Conservation (phyloP, 2,797 vertebrate species). For the Sphenopsis melanotis region DNA sequence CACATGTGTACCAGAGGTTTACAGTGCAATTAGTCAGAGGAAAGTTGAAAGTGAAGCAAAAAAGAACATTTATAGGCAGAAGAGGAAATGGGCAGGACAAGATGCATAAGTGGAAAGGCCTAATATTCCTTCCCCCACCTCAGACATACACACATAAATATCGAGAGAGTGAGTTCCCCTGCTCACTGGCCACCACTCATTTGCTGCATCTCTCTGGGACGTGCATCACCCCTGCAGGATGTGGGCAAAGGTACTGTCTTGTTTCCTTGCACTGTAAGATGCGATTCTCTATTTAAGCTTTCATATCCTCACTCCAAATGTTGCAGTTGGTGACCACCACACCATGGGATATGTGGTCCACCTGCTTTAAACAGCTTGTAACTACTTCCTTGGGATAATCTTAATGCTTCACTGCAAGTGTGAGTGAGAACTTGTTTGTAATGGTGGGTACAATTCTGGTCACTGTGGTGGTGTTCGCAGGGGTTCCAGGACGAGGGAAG, state of each 20-base stretch:
- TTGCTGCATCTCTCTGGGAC: neutral
- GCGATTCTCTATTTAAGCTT: neutral
- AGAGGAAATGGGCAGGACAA: neutral
- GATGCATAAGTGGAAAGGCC: neutral
- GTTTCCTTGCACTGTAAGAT: neutral
- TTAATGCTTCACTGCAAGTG: neutral
- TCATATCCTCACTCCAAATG: neutral
- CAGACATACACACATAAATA: neutral
- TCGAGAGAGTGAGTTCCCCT: neutral
- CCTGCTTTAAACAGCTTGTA: neutral
- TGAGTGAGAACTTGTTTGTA: neutral
- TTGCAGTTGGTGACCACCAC: neutral
- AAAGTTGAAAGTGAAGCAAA: slow-evolving; percentile 57
- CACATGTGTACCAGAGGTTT: neutral
- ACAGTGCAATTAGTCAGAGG: neutral
- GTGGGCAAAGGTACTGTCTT: slow-evolving; percentile 68
- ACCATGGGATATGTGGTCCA: neutral
- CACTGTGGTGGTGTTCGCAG: no score
- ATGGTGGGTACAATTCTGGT: neutral
- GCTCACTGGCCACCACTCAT: neutral
- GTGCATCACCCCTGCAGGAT: neutral
- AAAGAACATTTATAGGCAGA: neutral
- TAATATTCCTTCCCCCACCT: neutral
- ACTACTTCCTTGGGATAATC: neutral
- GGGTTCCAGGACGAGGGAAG: no score